Evolutionary conservation across 2,797 vertebrate species (phyloP), one percentile per base, ranked within the genome.

Genomic region (Helicolenus hilgendorfi): DNA sequence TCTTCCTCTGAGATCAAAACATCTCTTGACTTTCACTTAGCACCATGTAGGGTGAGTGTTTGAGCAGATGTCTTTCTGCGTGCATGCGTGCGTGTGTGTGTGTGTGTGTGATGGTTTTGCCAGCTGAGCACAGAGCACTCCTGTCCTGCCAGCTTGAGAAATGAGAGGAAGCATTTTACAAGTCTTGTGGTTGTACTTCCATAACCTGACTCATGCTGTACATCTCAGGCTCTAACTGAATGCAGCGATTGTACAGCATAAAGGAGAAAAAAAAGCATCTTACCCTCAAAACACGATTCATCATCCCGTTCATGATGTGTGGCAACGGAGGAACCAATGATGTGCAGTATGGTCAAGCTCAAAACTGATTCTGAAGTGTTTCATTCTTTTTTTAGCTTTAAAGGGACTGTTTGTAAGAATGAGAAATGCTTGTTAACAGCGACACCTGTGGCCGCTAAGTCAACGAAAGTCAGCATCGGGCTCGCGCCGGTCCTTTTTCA

Each of bases 141-240:
- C 71, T 63, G 77, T 93, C 85, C 85, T 81, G 80, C 90, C 87
- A 90, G 45, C 70, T 74, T 75, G 71, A 91, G 81, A 81, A 90
- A 92, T 88, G 85, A 89, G 88, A 92, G 91, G 87, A 95, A 93
- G 77, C 89, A 62, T 91, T 93, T 91, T 92, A 93, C 89, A 93
- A 85, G 83, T 68, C 7, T 26, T 84, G 81, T 22, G 63, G 85
- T 90, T 88, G 80, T 81, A 58, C 68, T 60, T 90, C 84, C 55
- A 84, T 77, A 85, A 83, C 67, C 70, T 7, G 59, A 58, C 55
- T 79, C 77, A 18, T 71, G 38, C 78, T 62, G 55, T 26, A 77
- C 5, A 14, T 74, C 63, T 59, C 49, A 65, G 75, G 56, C 59
- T 72, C 72, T n/a, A 38, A 11, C 36, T 77, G 49, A 73, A 89